Evolutionary conservation across 2,113 vertebrate species (phyloP), one percentile per base, ranked within the genome.

Genomic region (Nasalis larvatus): DNA sequence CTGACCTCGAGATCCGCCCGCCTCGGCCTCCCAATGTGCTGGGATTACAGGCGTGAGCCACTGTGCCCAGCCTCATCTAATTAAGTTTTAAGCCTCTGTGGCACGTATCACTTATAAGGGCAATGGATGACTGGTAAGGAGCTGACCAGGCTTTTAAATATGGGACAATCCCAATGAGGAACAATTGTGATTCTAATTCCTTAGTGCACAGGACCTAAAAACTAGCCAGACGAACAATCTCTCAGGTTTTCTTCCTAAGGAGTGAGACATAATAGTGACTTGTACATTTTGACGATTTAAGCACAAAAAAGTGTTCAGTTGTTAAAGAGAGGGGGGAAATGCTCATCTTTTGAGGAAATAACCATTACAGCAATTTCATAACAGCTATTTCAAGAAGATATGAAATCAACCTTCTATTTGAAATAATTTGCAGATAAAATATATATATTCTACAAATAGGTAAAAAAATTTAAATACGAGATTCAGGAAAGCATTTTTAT

Each of bases 341-440:
- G 16, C 3, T 74, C 66, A 69, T 30, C 42, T 45, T 8, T 49
- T 30, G 10, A 82, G 13, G 71, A 96, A 95, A 91, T n/a, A 86
- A 60, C n/a, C 45, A 71, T 32, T 23, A 78, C 32, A 89, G 89
- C 23, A 66, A 86, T 82, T 86, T 95, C 52, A 88, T 12, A 78
- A 78, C 21, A 91, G 45, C 18, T 66, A 76, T 74, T 89, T 85
- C n/a, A 86, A 56, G 32, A 82, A 95, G 66, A 60, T 49, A 78
- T 20, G 95, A 84, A 95, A 77, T 68, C 20, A 52, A 30, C 40
- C 8, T 83, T 78, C 2, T 89, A 58, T n/a, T 14, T 86, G 32
- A 94, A 95, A 96, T 58, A 84, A 83, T 12, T 21, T 56, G 71
- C 21, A 47, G 18, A 74, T 18, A 82, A 81, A 92, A 69, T 63